Base-by-base conservation (phyloP, 2,888 invertebrate species). In the Heteromyza rotundicornis region DNA sequence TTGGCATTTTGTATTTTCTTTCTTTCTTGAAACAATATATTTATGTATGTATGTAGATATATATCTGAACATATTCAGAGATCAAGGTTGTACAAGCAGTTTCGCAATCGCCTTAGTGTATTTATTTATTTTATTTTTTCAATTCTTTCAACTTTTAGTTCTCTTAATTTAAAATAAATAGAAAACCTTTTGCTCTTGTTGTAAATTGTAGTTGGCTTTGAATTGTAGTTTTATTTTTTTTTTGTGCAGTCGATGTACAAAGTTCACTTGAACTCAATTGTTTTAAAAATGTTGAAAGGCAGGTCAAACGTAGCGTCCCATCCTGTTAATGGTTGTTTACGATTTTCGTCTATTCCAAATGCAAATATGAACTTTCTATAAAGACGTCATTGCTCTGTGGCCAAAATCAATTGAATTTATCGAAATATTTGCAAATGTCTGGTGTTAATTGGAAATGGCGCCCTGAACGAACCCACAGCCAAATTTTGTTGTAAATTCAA, bases 341-440 rank as follows among this genome's bases (percentile, higher is more conserved):
- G 12, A 32, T 32, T 5, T 12, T 32, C 32, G 32, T 12, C 32
- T 32, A 32, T 32, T 5, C 7, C 32, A 32, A 32, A 32, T 32
- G n/a, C n/a, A n/a, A n/a, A n/a, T n/a, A 14, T 12, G 32, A 1
- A 40, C 23, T 50, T 50, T 62, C 61, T 57, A 60, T 59, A 60
- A 63, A 64, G 63, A 67, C 67, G 68, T 67, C 68, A 64, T 68
- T 44, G 57, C 63, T 56, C 10, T 24, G 16, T 57, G 17, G 8
- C 49, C n/a, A 22, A 23, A 35, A 49, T 23, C 49, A 57, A 57
- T 40, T 40, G 16, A 3, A 40, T 10, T 40, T 40, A n/a, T 10
- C 40, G 16, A 40, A 40, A 10, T 7, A 10, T n/a, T 40, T 40
- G 8, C n/a, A 14, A 40, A 10, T 40, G 40, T n/a, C 40, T 7